These are phyloP conservation scores for Geococcyx californianus DNA, from an alignment of 2,113 vertebrate genomes.

Conservation along the genomic window DNA sequence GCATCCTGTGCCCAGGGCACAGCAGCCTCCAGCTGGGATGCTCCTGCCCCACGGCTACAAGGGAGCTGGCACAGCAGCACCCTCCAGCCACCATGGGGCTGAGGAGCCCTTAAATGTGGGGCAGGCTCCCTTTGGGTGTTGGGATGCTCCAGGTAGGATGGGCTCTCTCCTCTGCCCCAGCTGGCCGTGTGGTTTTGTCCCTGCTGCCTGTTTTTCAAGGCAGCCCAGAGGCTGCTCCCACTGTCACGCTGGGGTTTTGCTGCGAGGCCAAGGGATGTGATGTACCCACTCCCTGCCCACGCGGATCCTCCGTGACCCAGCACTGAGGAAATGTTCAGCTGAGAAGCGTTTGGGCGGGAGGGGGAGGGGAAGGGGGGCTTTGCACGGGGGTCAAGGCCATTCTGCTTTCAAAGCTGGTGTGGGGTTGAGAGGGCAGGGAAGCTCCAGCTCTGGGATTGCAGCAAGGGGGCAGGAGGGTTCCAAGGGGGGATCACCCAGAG, in stretches of 20 bases:
- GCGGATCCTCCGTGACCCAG: accelerated
- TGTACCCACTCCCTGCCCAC: not conserved
- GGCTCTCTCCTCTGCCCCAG: not conserved
- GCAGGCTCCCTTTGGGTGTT: not conserved
- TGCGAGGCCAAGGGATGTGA: not conserved
- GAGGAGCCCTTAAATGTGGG: not conserved
- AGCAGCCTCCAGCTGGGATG: accelerated
- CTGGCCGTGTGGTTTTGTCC: not conserved
- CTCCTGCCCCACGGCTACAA: accelerated
- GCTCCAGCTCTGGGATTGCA: not conserved
- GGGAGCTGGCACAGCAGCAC: not conserved
- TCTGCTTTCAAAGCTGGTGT: not conserved
- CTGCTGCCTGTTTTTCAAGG: not conserved
- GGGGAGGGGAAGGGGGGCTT: not conserved
- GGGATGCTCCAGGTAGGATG: not conserved
- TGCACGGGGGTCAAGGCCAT: accelerated
- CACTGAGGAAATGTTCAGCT: not conserved
- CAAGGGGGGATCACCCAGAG: accelerated
- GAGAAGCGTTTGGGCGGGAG: not conserved
- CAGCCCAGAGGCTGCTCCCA: not conserved
- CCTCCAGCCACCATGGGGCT: accelerated
- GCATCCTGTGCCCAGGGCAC: not conserved
- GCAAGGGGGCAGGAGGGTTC: not conserved
- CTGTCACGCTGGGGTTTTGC: accelerated
- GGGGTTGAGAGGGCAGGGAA: not conserved